phyloP scores from a whole-genome alignment of 2,113 vertebrate species.

The Aepyceros melampus region DNA sequence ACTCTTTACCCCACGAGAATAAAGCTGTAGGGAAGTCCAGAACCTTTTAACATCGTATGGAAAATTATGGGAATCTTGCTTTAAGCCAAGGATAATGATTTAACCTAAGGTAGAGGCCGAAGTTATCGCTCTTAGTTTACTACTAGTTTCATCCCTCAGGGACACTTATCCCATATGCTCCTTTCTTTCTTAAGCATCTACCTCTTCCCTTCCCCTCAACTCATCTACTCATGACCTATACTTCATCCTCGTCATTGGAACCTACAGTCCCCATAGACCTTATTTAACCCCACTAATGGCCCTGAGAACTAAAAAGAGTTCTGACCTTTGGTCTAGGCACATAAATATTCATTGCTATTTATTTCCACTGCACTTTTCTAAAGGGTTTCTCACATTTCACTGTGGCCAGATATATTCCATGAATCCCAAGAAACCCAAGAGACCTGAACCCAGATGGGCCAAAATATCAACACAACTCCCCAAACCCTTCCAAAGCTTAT shows the following conservation, averaged over 20 bases:
- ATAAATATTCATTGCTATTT: constrained; percentile 48
- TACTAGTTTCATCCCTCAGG: neutral
- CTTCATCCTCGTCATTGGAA: neutral
- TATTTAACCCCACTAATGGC: constrained; percentile 1
- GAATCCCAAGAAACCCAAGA: constrained; percentile 42
- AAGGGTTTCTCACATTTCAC: constrained; percentile 54
- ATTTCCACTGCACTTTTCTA: constrained; percentile 49
- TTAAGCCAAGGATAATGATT: neutral
- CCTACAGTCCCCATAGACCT: constrained; percentile 5
- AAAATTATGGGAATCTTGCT: neutral
- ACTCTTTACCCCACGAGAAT: neutral
- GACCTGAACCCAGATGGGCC: constrained; percentile 29
- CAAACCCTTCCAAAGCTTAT: neutral
- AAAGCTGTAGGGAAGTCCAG: neutral
- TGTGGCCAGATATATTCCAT: constrained; percentile 12
- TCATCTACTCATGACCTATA: neutral
- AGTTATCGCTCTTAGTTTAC: neutral
- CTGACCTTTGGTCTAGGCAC: constrained; percentile 50
- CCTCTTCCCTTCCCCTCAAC: neutral
- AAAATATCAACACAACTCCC: constrained; percentile 31
- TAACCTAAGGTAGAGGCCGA: neutral
- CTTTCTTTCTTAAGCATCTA: neutral
- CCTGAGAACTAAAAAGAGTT: neutral
- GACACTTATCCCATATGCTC: neutral
- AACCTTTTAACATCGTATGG: neutral